Evolutionary conservation across 2,113 vertebrate genomes (phyloP).

Genomic region (Otocyon megalotis): DNA sequence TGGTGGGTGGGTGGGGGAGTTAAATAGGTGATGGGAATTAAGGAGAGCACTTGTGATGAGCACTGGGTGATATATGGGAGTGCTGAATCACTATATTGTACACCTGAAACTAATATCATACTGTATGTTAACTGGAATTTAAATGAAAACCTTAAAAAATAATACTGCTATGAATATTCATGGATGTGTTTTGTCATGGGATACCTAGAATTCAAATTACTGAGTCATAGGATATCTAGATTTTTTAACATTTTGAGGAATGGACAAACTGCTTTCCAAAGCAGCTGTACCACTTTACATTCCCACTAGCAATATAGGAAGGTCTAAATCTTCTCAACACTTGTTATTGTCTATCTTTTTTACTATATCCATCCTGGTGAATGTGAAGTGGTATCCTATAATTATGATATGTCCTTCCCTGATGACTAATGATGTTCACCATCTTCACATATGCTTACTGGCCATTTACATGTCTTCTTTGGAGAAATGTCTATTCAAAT

Average conservation of each 20-base stretch:
- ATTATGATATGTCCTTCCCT: neutral
- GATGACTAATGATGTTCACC: neutral
- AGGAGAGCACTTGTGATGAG: neutral
- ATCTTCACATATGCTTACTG: neutral
- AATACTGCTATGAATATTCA: neutral
- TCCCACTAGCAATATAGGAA: neutral
- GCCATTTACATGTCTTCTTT: neutral
- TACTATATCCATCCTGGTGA: neutral
- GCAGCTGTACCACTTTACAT: neutral
- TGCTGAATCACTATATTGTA: neutral
- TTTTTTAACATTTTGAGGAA: neutral
- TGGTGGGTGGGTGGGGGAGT: neutral
- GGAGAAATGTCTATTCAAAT: slow-evolving; percentile 21
- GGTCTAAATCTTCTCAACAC: neutral
- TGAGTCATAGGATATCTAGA: neutral
- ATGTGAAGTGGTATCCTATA: neutral
- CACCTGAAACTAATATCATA: neutral
- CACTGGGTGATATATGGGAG: neutral
- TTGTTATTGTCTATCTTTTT: neutral
- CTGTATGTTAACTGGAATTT: neutral
- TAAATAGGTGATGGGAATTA: neutral
- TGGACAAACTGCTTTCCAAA: neutral
- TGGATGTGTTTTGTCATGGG: neutral
- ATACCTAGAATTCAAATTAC: neutral
- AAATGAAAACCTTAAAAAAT: neutral